Percentiles rank a stretch among this genome's conserved stretches.
These are phyloP conservation scores for Aleiodes leptofemur DNA, from an alignment of 2,888 invertebrate species.

Conservation along the genomic window DNA sequence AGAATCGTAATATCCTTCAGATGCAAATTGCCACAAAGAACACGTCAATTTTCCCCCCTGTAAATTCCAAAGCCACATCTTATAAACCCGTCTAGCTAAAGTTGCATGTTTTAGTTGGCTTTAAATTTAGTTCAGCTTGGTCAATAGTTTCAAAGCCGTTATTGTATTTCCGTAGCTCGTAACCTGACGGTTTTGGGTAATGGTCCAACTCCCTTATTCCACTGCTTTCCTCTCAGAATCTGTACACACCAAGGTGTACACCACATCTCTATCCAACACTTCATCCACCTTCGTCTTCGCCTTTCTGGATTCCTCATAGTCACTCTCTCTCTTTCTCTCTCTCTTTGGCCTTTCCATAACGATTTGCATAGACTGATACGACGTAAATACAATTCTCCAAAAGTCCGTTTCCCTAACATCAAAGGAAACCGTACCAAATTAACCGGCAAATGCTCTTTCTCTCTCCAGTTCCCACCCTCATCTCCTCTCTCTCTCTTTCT, in stretches of 20 bases:
- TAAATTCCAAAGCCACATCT: slow-evolving; percentile 1
- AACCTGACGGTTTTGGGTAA: slow-evolving; percentile 33
- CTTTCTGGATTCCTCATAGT: background rate
- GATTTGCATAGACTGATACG: slow-evolving; percentile 31
- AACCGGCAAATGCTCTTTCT: slow-evolving; percentile 47
- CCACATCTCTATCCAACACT: slow-evolving; percentile 16
- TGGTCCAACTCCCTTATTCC: slow-evolving; percentile 35
- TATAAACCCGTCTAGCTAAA: slow-evolving; percentile 39
- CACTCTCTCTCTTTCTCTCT: background rate
- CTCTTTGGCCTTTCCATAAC: background rate
- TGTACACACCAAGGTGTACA: background rate
- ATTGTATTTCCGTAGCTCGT: slow-evolving; percentile 58
- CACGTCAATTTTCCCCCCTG: background rate
- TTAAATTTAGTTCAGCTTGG: slow-evolving; percentile 63
- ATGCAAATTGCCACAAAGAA: slow-evolving; percentile 9
- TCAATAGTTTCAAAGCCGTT: slow-evolving; percentile 61
- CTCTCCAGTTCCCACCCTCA: background rate
- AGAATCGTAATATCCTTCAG: slow-evolving; percentile 6
- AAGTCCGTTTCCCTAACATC: slow-evolving; percentile 60
- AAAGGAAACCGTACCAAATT: slow-evolving; percentile 59
- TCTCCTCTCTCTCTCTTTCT: background rate
- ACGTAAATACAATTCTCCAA: slow-evolving; percentile 61
- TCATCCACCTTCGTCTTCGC: background rate
- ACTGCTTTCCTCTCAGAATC: slow-evolving; percentile 22
- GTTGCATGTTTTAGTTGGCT: slow-evolving; percentile 56